Base-by-base conservation (phyloP, 2,888 invertebrate species). In the Amphipyra berbera region DNA sequence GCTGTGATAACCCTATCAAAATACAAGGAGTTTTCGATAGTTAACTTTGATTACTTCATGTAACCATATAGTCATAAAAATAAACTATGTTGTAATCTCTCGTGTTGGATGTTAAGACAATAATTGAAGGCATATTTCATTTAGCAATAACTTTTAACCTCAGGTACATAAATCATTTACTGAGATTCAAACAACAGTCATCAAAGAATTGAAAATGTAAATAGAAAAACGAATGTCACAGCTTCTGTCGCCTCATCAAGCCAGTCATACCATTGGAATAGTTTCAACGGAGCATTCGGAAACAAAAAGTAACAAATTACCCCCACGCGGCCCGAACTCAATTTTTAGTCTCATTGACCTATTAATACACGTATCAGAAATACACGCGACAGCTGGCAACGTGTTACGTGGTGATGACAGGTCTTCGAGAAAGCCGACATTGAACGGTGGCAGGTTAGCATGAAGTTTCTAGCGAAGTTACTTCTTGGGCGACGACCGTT, bases 281-380 rank as follows among this genome's bases (percentile, higher is more conserved):
- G 62, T 52, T 45, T 42, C 41, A 53, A 53, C 48, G 33, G 44
- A 15, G 21, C 48, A 58, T 74, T 71, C 75, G 71, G 70, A 60
- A 62, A 64, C 78, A 65, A 68, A 78, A 68, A 61, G 60, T 64
- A 68, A 63, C 57, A 61, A 59, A 54, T 61, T 54, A 63, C 60
- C 58, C 54, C 71, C 62, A 69, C 63, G 61, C 63, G 66, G 46
- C 55, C 61, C 66, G 57, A 61, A 57, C 66, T 61, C 70, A 33
- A 79, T 76, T 63, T 77, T 73, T 56, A 66, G 57, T 78, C 66
- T 73, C 73, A 64, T 79, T 70, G 77, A 64, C 63, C 58, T 79
- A 78, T 64, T 70, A 73, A 68, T 78, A 78, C 70, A 27, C 38
- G 53, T 13, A 21, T 52, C 49, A 50, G 59, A 71, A 65, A 69